Base-by-base conservation (phyloP, 2,113 vertebrate species). In the Seriola aureovittata region DNA sequence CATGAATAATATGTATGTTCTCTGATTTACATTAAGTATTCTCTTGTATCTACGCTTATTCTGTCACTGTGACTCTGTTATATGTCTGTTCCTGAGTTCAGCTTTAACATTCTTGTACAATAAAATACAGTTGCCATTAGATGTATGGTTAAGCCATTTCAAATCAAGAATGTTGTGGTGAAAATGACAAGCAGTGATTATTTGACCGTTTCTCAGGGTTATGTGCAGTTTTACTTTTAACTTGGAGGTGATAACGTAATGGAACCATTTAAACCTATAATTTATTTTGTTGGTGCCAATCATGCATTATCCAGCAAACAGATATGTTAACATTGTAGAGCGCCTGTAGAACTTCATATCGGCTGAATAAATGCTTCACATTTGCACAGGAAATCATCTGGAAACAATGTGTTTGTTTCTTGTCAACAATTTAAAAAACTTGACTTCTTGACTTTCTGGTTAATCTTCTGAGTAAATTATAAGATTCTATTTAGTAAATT, bases 121-220 rank as follows among this genome's bases (percentile, higher is more conserved):
- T 75, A 65, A 78, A 78, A 73, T 34, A 34, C 12, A 58, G 38
- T 65, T 50, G 25, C 19, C 38, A n/a, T 50, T 63, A 42, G 7
- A 62, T 55, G 52, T 78, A 29, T 52, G 7, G 44, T 5, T 32
- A 21, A 13, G 13, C 5, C 9, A 16, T 55, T 62, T 78, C 8
- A 52, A 65, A 65, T n/a, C 12, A 34, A 46, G 0, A 50, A 19
- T n/a, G 4, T 9, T 77, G 44, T 23, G 7, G 36, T 29, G 17
- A 72, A 75, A 82, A 63, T 75, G 3, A 64, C 16, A 71, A 50
- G 48, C 9, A 17, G 25, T 46, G 36, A 76, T 14, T 7, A 63
- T 34, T 63, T 69, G 23, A 68, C 16, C 1, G 46, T 70, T 63
- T 72, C 40, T 82, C 46, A 75, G 74, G 59, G 68, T 85, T 50